Evolutionary conservation across 2,797 vertebrate species (phyloP).

Genomic region (Myotis planiceps): DNA sequence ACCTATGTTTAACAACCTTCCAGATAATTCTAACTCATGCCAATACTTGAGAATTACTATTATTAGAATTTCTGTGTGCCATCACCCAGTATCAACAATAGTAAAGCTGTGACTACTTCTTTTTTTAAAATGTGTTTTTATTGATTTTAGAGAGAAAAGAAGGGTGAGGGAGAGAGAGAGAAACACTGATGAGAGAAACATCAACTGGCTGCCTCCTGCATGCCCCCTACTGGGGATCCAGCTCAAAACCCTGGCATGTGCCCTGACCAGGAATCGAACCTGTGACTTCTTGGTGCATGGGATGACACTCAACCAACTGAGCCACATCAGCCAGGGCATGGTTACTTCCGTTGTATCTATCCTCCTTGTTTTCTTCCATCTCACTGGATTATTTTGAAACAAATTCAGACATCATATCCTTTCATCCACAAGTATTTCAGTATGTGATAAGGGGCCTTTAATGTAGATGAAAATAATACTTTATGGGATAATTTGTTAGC

Average conservation of each 20-base stretch:
- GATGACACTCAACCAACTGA: background rate
- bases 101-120: background rate
- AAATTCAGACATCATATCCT: background rate
- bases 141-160: background rate
- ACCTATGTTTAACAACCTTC: background rate
- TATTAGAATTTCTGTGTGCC: background rate
- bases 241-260: background rate
- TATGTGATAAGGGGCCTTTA: slow-evolving; percentile 13
- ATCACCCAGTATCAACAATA: background rate
- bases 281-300: background rate
- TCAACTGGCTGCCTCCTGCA: background rate
- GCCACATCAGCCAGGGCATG: background rate
- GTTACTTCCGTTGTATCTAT: background rate
- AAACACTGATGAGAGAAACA: background rate
- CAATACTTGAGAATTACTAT: background rate
- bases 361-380: background rate
- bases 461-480: slow-evolving; percentile 20
- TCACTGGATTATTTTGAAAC: background rate
- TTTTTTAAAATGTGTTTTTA: background rate
- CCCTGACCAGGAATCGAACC: background rate
- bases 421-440: slow-evolving; percentile 6
- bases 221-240: background rate
- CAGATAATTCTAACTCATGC: background rate
- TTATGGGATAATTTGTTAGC: background rate
- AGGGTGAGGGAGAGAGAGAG: background rate